Conservation (phyloP, 2,113 vertebrate species). For the Cyanocitta stelleri region DNA sequence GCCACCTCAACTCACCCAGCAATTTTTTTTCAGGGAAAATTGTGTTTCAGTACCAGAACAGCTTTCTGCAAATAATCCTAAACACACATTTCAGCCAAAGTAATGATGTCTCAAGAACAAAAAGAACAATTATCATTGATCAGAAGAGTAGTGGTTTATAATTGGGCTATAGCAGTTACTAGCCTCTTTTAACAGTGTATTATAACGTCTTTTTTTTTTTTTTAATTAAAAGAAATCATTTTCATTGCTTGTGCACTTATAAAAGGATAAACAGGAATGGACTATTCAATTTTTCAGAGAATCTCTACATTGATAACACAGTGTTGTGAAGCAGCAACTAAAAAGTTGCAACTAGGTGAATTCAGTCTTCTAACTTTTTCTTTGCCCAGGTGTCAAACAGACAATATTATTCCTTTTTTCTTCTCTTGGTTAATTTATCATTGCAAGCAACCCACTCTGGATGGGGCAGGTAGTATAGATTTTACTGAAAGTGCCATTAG, state of each 20-base stretch:
- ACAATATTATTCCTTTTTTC: neutral
- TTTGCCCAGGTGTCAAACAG: neutral
- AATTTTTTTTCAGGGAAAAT: neutral
- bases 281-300: constrained; percentile 39
- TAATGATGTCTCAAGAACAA: neutral
- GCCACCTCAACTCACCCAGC: neutral
- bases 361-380: neutral
- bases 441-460: neutral
- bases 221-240: constrained; percentile 56
- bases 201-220: constrained; percentile 9
- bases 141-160: neutral
- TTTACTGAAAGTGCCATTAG: neutral
- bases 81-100: neutral
- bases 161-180: neutral
- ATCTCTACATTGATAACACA: constrained; percentile 4
- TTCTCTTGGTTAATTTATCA: neutral
- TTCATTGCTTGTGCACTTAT: constrained; percentile 11
- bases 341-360: neutral
- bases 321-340: neutral
- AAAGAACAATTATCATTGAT: neutral
- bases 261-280: constrained; percentile 28
- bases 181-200: neutral
- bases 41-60: neutral
- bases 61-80: neutral
- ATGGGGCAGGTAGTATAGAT: neutral